Evolutionary conservation across 2,888 invertebrate genomes (phyloP), one percentile per base, ranked within the genome.

Genomic region (Lobophora halterata): DNA sequence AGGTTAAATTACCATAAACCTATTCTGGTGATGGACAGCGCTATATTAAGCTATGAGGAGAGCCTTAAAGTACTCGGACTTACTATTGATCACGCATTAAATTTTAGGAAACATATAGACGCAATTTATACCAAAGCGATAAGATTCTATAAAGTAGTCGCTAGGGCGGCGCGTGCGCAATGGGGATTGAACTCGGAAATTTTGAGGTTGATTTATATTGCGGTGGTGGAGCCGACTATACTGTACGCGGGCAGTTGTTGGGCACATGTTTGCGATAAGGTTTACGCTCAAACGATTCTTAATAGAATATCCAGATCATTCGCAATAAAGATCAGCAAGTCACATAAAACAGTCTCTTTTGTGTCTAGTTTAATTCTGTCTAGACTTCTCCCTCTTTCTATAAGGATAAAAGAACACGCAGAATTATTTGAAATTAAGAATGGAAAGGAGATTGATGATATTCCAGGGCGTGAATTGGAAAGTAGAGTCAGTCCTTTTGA

Each of bases 21-120:
- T 2, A 11, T 4, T 1, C 26, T 43, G 6, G n/a, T 0, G 9
- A 36, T 49, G 46, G 30, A 24, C 1, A 31, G 41, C 5, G n/a
- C 1, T n/a, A 13, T 9, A 14, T 28, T 13, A 12, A 12, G 1
- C n/a, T 38, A 12, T 11, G 8, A 1, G 6, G 8, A 3, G 21
- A 36, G 5, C 5, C 28, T 48, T 1, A 40, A 34, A 20, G 11
- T 48, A 0, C 18, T 48, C n/a, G 41, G 44, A 1, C 27, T 48
- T n/a, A 38, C 14, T 4, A 33, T 45, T 0, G 48, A 48, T 14
- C 3, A 11, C 3, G 26, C 25, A 4, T 25, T 40, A 1, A 30
- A 7, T 5, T 21, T 30, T 6, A 3, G 12, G 5, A 3, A 1
- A 1, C 30, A 30, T 9, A 11, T 35, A 3, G 12, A 7, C 0